Base-by-base conservation (phyloP, 1,140 invertebrate genomes). In the Physella acuta region DNA sequence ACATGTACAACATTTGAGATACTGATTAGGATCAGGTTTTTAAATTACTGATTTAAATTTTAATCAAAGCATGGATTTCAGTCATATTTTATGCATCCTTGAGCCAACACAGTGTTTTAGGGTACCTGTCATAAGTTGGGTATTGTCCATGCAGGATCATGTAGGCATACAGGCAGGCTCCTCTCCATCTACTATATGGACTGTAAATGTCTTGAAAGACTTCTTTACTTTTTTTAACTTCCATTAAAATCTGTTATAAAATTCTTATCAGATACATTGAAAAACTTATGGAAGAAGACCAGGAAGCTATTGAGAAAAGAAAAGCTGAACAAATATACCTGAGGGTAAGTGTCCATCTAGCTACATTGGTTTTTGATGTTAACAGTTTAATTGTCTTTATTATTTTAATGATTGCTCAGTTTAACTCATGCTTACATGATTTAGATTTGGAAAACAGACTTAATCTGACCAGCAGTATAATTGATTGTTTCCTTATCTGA, bases 211-310 rank as follows among this genome's bases (percentile, higher is more conserved):
- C 39, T 44, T 8, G 20, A 44, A 44, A 20, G 39, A 20, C 8
- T 11, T 11, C 39, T 44, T 44, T 44, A 44, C 39, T 44, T 44
- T 44, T 44, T 44, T 44, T n/a, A n/a, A n/a, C n/a, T n/a, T n/a
- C n/a, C n/a, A n/a, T n/a, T n/a, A n/a, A n/a, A n/a, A n/a, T n/a
- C n/a, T n/a, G n/a, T n/a, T n/a, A n/a, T n/a, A n/a, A n/a, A n/a
- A n/a, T 30, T 28, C 33, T 17, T 60, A 24, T 2, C 66, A 73
- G 71, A 67, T 81, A 83, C 69, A 76, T 85, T 4, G 81, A 82
- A 58, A 81, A 81, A 65, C 76, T 85, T 70, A 82, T 84, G 78
- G 79, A 81, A 49, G 84, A 86, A 67, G 84, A 86, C 34, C 69
- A 75, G 33, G 56, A 69, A 24, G 70, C 71, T 51, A 56, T 82